Conservation (phyloP, 1,140 invertebrate genomes). For the Orius laevigatus region DNA sequence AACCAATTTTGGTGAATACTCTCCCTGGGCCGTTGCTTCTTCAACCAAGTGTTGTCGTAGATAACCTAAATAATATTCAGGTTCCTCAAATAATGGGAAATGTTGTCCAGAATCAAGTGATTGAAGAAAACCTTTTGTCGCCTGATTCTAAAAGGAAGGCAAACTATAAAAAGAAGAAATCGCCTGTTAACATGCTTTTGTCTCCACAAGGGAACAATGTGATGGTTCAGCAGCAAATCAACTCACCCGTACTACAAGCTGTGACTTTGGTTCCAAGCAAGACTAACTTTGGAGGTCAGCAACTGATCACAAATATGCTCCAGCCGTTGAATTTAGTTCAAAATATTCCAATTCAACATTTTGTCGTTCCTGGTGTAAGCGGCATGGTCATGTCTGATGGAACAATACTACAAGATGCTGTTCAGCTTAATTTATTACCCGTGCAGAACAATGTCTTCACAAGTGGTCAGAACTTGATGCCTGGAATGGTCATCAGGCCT, state of each 20-base stretch:
- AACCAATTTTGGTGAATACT: constrained; percentile 66
- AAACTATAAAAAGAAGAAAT: constrained; percentile 12
- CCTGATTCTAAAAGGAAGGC: constrained; percentile 17
- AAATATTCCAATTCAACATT: constrained; percentile 65
- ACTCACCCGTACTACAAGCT: constrained; percentile 34
- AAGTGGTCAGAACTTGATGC: constrained; percentile 43
- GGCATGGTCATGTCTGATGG: constrained; percentile 54
- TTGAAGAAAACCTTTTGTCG: constrained; percentile 10
- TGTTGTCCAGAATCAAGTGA: constrained; percentile 24
- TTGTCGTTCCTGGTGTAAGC: constrained; percentile 61
- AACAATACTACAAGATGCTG: constrained; percentile 43
- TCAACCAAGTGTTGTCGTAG: constrained; percentile 50
- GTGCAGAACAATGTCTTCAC: constrained; percentile 42
- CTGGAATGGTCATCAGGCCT: constrained; percentile 61
- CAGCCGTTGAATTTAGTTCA: constrained; percentile 67
- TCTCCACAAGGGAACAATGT: constrained; percentile 41
- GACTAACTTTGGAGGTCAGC: constrained; percentile 26
- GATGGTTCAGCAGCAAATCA: constrained; percentile 20
- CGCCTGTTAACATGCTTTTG: constrained; percentile 30
- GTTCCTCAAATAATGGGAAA: constrained; percentile 34
- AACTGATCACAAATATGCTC: constrained; percentile 37
- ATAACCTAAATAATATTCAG: constrained; percentile 49
- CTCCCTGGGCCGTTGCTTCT: constrained; percentile 57
- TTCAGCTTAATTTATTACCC: constrained; percentile 59
- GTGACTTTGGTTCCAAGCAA: constrained; percentile 60